Evolutionary conservation across 2,797 vertebrate genomes (phyloP).

Genomic region (Neopelma chrysocephalum): DNA sequence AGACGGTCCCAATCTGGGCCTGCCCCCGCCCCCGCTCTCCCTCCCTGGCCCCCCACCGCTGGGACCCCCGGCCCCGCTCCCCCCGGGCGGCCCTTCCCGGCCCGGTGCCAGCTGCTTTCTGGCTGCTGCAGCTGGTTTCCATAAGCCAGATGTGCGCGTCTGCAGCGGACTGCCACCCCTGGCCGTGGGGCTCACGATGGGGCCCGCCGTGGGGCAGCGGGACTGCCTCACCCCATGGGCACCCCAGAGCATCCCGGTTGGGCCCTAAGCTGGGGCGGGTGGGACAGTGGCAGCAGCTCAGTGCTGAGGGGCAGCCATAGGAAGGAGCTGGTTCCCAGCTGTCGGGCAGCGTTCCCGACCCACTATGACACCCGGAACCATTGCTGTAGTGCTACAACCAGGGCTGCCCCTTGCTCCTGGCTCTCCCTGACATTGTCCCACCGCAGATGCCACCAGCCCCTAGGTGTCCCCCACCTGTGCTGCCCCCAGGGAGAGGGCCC

Average conservation of each 20-base stretch:
- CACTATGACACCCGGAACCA: neutral
- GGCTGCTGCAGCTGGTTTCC: conserved; percentile 57
- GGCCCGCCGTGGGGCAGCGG: neutral
- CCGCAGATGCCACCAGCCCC: neutral
- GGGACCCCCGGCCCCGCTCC: neutral
- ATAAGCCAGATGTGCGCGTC: conserved; percentile 21
- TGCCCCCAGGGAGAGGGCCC: conserved; percentile 30
- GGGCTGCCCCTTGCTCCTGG: neutral
- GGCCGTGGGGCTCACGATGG: neutral
- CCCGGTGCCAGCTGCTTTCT: conserved; percentile 10
- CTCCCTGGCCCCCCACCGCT: neutral
- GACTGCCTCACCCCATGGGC: neutral
- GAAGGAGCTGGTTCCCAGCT: neutral
- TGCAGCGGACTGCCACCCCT: neutral
- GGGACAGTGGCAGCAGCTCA: neutral
- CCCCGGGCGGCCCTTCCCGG: neutral
- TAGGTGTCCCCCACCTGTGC: neutral
- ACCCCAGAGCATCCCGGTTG: neutral
- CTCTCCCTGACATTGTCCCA: no score
- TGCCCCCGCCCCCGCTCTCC: conserved; percentile 11
- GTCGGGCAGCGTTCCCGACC: neutral
- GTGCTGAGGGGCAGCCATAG: neutral
- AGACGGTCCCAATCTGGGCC: conserved; percentile 68
- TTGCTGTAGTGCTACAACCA: neutral
- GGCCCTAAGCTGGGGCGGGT: fast-evolving